Conservation (phyloP, 2,888 invertebrate genomes). For the Aelia acuminata region DNA sequence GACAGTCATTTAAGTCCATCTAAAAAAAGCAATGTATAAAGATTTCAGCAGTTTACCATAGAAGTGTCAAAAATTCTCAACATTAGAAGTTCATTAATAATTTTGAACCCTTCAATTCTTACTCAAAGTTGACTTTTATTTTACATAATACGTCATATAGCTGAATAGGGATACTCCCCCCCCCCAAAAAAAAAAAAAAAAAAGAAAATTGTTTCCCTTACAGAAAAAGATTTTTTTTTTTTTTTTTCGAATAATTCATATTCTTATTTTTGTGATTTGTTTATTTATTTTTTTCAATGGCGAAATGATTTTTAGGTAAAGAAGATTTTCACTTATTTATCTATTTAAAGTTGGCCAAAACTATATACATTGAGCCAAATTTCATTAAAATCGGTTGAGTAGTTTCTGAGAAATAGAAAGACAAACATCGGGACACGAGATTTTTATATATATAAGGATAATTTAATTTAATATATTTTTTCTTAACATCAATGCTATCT, state of each 20-base stretch:
- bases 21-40: too few relatives aligned
- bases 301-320: neutral
- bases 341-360: neutral
- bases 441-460: too few relatives aligned
- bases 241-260: neutral
- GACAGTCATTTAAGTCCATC: too few relatives aligned
- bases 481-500: too few relatives aligned
- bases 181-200: too few relatives aligned
- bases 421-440: too few relatives aligned
- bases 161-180: neutral
- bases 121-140: neutral
- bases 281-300: neutral
- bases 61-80: neutral
- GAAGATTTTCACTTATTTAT: neutral
- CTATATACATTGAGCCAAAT: too few relatives aligned
- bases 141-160: neutral
- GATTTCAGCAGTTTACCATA: neutral
- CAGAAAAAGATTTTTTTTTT: too few relatives aligned
- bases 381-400: too few relatives aligned
- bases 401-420: too few relatives aligned
- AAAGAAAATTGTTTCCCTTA: neutral
- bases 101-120: neutral
- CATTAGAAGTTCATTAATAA: neutral
- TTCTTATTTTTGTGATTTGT: neutral
- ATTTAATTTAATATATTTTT: too few relatives aligned